A percentile compares a stretch with the other conserved stretches of the same genome.
These are phyloP conservation scores for Pyralis farinalis DNA, from an alignment of 2,888 invertebrate species.

Conservation along the genomic window DNA sequence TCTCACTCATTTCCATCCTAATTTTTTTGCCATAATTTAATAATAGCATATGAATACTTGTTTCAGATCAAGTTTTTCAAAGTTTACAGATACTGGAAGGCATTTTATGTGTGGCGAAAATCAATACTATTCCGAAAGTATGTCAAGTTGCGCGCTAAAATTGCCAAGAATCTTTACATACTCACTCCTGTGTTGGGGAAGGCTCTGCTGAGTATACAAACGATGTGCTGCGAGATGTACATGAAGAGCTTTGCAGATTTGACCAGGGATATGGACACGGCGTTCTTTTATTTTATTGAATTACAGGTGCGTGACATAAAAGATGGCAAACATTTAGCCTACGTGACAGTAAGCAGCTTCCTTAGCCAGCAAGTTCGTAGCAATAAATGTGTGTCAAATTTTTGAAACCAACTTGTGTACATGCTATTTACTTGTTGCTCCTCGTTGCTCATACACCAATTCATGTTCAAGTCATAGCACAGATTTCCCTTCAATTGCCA, in stretches of 20 bases:
- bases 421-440: too few species aligned
- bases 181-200: conserved; percentile 86
- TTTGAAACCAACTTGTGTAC: too few species aligned
- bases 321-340: too few species aligned
- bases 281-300: conserved; percentile 86
- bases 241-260: conserved; percentile 83
- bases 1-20: too few species aligned
- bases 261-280: conserved; percentile 63
- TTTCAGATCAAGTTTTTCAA: conserved; percentile 84
- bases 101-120: conserved; percentile 90
- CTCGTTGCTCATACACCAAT: too few species aligned
- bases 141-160: conserved; percentile 73
- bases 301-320: conserved; percentile 80
- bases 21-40: too few species aligned
- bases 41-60: too few species aligned
- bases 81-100: conserved; percentile 88
- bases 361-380: too few species aligned
- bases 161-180: conserved; percentile 87
- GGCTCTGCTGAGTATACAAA: conserved; percentile 86
- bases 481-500: too few species aligned
- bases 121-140: conserved; percentile 86
- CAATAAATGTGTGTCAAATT: too few species aligned
- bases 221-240: conserved; percentile 84
- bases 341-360: too few species aligned
- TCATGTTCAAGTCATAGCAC: too few species aligned